Percentiles rank a stretch among this genome's conserved stretches.
Evolutionary conservation across 1,140 invertebrate species (phyloP).

Genomic region (Nixonia krombeini): DNA sequence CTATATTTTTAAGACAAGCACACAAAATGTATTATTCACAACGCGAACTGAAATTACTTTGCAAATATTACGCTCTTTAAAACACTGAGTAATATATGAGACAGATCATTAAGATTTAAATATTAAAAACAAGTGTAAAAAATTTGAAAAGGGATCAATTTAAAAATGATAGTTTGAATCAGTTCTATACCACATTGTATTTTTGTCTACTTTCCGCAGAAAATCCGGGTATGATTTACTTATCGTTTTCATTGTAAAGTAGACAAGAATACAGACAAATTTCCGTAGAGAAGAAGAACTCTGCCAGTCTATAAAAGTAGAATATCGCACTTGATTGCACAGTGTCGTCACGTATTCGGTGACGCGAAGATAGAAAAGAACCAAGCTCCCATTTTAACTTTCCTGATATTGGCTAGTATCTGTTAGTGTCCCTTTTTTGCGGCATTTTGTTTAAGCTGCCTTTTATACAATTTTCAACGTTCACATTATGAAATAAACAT

Average conservation of each 20-base stretch:
- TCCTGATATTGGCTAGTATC: conserved; percentile 44
- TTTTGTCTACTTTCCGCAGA: no score
- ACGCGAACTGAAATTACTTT: no score
- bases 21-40: no score
- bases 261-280: conserved; percentile 12
- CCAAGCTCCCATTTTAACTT: conserved; percentile 31
- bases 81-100: neutral
- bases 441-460: no score
- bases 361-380: conserved; percentile 47
- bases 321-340: conserved; percentile 29
- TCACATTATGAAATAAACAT: no score
- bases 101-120: no score
- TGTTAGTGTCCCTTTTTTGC: conserved; percentile 18
- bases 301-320: conserved; percentile 19
- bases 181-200: no score
- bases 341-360: conserved; percentile 49
- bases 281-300: conserved; percentile 10
- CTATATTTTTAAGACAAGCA: no score
- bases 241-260: conserved; percentile 9
- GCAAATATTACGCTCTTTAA: no score
- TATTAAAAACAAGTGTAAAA: neutral
- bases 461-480: conserved; percentile 30
- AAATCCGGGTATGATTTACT: conserved; percentile 2
- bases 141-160: neutral
- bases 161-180: no score